Base-by-base conservation (phyloP, 2,113 vertebrate species). In the Eidolon helvum region DNA sequence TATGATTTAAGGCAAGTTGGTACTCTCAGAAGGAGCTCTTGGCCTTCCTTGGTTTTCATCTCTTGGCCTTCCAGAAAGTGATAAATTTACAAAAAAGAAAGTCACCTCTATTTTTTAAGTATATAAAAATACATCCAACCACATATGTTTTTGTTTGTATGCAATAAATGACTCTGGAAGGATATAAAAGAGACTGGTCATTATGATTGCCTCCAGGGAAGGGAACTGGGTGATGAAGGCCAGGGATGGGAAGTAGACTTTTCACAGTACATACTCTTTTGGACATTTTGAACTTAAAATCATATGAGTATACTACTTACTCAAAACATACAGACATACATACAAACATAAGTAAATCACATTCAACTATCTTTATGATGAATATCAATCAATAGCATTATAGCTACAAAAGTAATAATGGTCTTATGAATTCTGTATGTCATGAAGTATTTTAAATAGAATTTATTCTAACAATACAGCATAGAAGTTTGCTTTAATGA, bases 361-460 rank as follows among this genome's bases (percentile, higher is more conserved):
- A 71, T 50, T 86, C 66, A 75, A 45, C 22, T 40, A 7, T n/a
- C 75, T 84, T 94, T 65, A 79, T 16, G 28, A 79, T 28, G 40
- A 59, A 61, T 80, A 50, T 26, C 11, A 5, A 61, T 30, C 33
- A 87, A 12, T 69, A 48, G 11, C 43, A 35, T n/a, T 55, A 9
- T 9, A 85, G 45, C 74, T 74, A 15, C 48, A 87, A 85, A 85
- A 87, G 63, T 35, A 79, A 72, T 57, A 89, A 83, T 15, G 38
- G 43, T 35, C 74, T 86, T 69, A 48, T 33, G 40, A 63, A 94
- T 55, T 78, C 33, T 53, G 4, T 61, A 91, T 48, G 71, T 68
- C 63, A 69, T 57, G 48, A 82, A 90, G 28, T 57, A 84, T 88
- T 94, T 85, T 84, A 92, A 79, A 80, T 14, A 84, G 28, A 87